Base-by-base conservation (phyloP, 2,888 invertebrate species). In the Pardosa pseudoannulata region DNA sequence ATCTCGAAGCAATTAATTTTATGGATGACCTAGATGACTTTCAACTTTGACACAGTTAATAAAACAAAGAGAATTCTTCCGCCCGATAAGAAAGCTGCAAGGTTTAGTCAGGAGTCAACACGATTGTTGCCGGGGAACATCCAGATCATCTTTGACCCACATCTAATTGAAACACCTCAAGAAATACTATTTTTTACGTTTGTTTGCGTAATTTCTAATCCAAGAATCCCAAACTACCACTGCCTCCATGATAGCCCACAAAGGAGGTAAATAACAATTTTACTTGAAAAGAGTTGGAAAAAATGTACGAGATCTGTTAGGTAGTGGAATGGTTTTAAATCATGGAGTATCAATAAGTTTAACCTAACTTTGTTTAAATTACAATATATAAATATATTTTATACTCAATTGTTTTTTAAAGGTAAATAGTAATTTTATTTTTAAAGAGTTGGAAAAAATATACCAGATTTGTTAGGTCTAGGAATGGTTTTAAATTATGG, bases 121-220 rank as follows among this genome's bases (percentile, higher is more conserved):
- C 46, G 73, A 73, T 72, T 72, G 70, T 68, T 74, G 19, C 23
- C 56, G 7, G 62, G 28, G 39, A 62, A 39, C 56, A 70, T 67
- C 31, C 23, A 28, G 71, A 39, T 71, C 75, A 68, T 62, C 70
- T 81, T 70, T 81, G 81, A 81, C 81, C 81, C 39, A 81, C 23
- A 81, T 79, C 79, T 79, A 71, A 79, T 75, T 74, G 56, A 56
- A 64, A 72, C 79, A 64, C 64, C 79, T 70, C 28, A 9, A 50
- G 28, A 36, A 36, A 65, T 6, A 31, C 7, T 11, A 29, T 19
- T 32, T 65, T 75, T 36, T 19, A 23, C 27, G 27, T 19, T 23
- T 7, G 23, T 0, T 80, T 80, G 67, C 73, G 80, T 56, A 74
- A 80, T 36, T 67, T 27, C 29, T 65, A 65, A 46, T 50, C 23